Conservation (phyloP, 2,888 invertebrate species). For the Octodonta nipae region DNA sequence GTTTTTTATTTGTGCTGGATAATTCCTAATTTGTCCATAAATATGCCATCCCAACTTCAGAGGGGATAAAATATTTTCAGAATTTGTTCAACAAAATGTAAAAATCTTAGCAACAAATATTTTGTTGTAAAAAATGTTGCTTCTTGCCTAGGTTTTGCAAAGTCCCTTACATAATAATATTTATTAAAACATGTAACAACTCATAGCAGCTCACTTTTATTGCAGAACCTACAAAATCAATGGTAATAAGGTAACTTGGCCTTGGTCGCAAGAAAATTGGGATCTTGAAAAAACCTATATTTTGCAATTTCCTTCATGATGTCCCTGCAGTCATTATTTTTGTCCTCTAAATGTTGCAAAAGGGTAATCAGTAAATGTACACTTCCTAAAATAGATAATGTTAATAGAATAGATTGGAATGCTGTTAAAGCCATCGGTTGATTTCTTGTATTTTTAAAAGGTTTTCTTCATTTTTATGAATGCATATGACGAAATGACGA, state of each 20-base stretch:
- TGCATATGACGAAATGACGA: too few species aligned
- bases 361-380: slow-evolving; percentile 3
- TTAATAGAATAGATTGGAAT: slow-evolving; percentile 3
- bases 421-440: slow-evolving; percentile 2
- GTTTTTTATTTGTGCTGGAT: too few species aligned
- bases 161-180: too few species aligned
- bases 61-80: too few species aligned
- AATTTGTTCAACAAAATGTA: not conserved
- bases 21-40: too few species aligned
- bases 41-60: too few species aligned
- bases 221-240: too few species aligned
- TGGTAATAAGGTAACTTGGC: not conserved
- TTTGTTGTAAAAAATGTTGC: too few species aligned
- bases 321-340: not conserved
- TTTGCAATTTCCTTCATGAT: slow-evolving; percentile 3
- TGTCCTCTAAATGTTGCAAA: not conserved
- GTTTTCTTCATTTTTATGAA: too few species aligned
- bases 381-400: slow-evolving; percentile 1
- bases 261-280: not conserved
- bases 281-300: not conserved
- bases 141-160: too few species aligned
- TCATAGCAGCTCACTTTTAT: too few species aligned
- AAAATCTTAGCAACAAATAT: not conserved
- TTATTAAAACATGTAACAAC: too few species aligned
- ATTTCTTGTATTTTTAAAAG: not conserved